Evolutionary conservation across 2,888 invertebrate species (phyloP), one percentile per base, ranked within the genome.

Genomic region (Stenoptilia bipunctidactyla): DNA sequence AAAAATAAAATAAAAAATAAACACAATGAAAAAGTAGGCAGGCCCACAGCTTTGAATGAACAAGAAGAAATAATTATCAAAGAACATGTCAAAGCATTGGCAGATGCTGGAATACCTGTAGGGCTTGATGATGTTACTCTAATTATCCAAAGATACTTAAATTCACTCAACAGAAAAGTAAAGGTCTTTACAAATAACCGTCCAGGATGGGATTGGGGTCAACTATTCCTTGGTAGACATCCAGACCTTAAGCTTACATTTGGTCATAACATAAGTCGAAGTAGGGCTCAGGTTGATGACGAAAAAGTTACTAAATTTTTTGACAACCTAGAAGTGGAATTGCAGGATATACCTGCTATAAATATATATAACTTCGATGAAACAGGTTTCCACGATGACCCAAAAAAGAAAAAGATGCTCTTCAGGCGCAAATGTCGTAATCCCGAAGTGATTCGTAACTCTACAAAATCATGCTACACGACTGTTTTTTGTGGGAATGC

Each of bases 391-490:
- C 30, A 30, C 10, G 30, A 30, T n/a, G 30, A 30, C 30, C 30
- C 30, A 12, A 12, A 12, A 30, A 30, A 30, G 30, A 30, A 30
- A 12, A 30, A 30, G 10, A 12, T 35, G 35, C 13, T 52, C 30
- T 52, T 51, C 34, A 43, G 44, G 13, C 40, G 52, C 9, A 35
- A 43, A 20, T 41, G 43, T 42, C 44, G 50, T 37, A 40, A 52
- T 36, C 49, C 53, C 14, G 52, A 52, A 39, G 41, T 47, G 0
- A 50, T 54, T 25, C 40, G 42, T 12, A 55, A 53, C 37, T 40
- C 46, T 8, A 53, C 50, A 5, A 55, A 54, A 46, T 53, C 51
- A 1, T 51, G 49, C 37, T 51, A 43, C 36, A 49, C 55, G 13
- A 30, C 40, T 15, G 43, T 52, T 3, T 55, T 55, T 42, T 49